Evolutionary conservation across 2,888 invertebrate species (phyloP), one percentile per base, ranked within the genome.

Genomic region (Orgyia antiqua): DNA sequence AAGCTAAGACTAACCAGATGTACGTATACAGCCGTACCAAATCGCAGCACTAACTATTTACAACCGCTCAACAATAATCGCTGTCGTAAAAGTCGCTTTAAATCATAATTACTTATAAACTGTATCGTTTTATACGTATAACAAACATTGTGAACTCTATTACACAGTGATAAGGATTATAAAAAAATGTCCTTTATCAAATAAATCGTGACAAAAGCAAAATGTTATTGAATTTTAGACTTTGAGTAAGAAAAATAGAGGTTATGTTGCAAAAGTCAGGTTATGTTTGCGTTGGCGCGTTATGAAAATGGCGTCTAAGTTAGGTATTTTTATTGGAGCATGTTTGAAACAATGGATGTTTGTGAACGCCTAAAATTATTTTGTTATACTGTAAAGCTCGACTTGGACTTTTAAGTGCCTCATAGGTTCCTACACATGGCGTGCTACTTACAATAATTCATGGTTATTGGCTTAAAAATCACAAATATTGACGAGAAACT

Each of bases 301-400:
- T 63, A 58, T 58, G 56, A 58, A 62, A 58, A 64, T 64, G 65
- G 64, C 64, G 53, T 45, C 55, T 29, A 45, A 52, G 39, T 58
- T 56, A 51, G 55, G 59, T 57, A 61, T 61, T 62, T 65, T 63
- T 61, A 63, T 65, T 65, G 58, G 61, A 57, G 54, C 58, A 52
- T 57, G 56, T 51, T 60, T 48, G 46, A 51, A 62, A 64, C 64
- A 64, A 64, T 64, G 61, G 59, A 50, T 58, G 52, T 52, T 54
- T 52, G 48, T 54, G 51, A 40, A 47, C 47, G 50, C 43, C 47
- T 54, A 45, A 54, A 37, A 44, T 51, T 45, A 55, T 53, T 51
- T 50, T 38, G 46, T 48, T 4, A 48, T 51, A 48, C 39, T 36
- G 38, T 34, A 36, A 50, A 48, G 45, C 42, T 48, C 45, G 37